Conservation (phyloP, 2,888 invertebrate species). For the Mimas tiliae region DNA sequence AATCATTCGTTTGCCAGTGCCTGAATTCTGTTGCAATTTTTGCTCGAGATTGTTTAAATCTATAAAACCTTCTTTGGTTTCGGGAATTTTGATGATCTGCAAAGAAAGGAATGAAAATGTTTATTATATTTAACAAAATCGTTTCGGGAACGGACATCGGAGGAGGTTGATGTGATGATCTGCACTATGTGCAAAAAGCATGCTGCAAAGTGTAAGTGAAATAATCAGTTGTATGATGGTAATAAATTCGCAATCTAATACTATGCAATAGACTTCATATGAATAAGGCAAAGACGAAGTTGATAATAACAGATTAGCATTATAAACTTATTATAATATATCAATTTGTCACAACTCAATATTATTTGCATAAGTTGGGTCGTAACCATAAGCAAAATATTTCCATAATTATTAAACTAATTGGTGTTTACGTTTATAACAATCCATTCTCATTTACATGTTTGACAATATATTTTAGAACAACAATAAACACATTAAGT, state of each 20-base stretch:
- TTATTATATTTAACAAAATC: background rate
- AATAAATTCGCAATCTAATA: no score
- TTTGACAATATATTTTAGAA: slow-evolving; percentile 1
- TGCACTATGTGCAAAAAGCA: no score
- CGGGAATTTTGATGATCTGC: slow-evolving; percentile 91
- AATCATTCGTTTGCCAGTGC: slow-evolving; percentile 88
- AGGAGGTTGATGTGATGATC: no score
- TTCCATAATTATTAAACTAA: slow-evolving; percentile 2
- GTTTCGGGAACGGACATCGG: background rate
- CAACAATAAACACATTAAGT: background rate
- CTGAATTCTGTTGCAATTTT: slow-evolving; percentile 86
- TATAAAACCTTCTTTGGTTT: slow-evolving; percentile 91
- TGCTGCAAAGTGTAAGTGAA: no score
- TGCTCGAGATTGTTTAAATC: slow-evolving; percentile 91
- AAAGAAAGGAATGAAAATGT: slow-evolving; percentile 38
- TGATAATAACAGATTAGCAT: background rate
- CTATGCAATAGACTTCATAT: background rate
- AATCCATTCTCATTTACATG: background rate
- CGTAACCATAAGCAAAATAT: slow-evolving; percentile 1
- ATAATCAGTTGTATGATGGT: no score
- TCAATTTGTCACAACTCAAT: background rate
- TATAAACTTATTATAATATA: background rate
- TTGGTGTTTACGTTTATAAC: slow-evolving; percentile 10
- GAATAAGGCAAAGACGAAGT: background rate
- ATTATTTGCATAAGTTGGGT: background rate